phyloP scores from a whole-genome alignment of 2,113 vertebrate species.

The Galbula dea region DNA sequence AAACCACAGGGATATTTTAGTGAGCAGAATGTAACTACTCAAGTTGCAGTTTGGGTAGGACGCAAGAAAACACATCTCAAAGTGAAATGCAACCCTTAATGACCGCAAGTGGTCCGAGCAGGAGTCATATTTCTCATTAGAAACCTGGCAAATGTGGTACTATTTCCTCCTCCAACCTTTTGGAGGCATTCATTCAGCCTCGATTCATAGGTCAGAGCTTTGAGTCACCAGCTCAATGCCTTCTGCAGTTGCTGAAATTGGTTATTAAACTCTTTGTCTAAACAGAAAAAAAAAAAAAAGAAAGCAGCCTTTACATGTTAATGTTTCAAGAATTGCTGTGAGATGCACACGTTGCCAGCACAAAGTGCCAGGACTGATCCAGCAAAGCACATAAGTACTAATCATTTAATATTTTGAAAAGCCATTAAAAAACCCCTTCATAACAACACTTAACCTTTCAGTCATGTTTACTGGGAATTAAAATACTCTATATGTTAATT shows the following conservation, averaged over 20 bases:
- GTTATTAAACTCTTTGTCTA: conserved; percentile 8
- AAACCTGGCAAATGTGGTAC: conserved; percentile 31
- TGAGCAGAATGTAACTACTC: conserved; percentile 36
- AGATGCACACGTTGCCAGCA: background rate
- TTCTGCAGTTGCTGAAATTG: background rate
- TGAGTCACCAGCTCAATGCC: conserved; percentile 12
- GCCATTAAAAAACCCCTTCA: background rate
- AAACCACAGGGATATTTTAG: conserved; percentile 32
- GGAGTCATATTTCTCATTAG: conserved; percentile 50
- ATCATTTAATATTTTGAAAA: conserved; percentile 58
- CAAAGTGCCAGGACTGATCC: conserved; percentile 6
- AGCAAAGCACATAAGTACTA: conserved; percentile 31
- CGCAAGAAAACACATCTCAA: conserved; percentile 33
- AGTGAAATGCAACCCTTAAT: conserved; percentile 36
- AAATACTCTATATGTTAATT: conserved; percentile 37
- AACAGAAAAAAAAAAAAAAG: background rate
- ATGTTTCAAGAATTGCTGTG: background rate
- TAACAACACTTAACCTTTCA: conserved; percentile 46
- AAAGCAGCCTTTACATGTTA: background rate
- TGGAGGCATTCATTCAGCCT: conserved; percentile 34
- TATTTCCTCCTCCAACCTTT: conserved; percentile 2
- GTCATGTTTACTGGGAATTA: background rate
- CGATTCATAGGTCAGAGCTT: background rate
- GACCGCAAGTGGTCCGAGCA: conserved; percentile 43
- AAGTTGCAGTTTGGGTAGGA: conserved; percentile 51